These are phyloP conservation scores for Tetrapedia diversipes DNA, from an alignment of 2,888 invertebrate species.

Conservation along the genomic window DNA sequence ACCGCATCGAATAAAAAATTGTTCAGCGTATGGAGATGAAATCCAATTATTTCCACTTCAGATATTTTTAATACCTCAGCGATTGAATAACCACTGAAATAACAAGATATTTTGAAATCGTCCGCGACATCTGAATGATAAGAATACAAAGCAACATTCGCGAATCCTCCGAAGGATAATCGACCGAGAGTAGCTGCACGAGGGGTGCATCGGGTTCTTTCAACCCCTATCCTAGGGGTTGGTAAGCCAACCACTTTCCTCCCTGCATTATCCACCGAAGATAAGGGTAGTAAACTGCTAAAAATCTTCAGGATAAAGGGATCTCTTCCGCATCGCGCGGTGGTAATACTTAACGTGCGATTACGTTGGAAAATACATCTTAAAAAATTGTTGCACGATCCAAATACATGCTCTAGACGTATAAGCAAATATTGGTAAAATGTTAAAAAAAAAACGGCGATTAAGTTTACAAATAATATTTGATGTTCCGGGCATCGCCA, in stretches of 20 bases:
- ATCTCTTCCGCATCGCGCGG: constrained; percentile 73
- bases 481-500: no score
- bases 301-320: constrained; percentile 58
- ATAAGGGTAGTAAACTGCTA: constrained; percentile 66
- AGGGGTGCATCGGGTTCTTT: constrained; percentile 18
- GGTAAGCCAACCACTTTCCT: constrained; percentile 57
- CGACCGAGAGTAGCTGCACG: constrained; percentile 31
- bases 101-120: not conserved
- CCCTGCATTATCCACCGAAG: constrained; percentile 78
- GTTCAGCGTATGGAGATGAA: no score
- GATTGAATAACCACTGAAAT: not conserved
- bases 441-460: no score
- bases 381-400: not conserved
- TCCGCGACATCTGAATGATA: constrained; percentile 44
- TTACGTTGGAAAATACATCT: not conserved
- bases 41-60: no score
- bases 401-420: no score
- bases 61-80: not conserved
- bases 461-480: no score
- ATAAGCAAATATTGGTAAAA: no score
- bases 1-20: no score
- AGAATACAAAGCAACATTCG: not conserved
- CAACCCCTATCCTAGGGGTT: constrained; percentile 65
- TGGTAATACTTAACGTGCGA: constrained; percentile 69
- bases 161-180: constrained; percentile 48